Conservation (phyloP, 2,888 invertebrate genomes). For the Idaea aversata region DNA sequence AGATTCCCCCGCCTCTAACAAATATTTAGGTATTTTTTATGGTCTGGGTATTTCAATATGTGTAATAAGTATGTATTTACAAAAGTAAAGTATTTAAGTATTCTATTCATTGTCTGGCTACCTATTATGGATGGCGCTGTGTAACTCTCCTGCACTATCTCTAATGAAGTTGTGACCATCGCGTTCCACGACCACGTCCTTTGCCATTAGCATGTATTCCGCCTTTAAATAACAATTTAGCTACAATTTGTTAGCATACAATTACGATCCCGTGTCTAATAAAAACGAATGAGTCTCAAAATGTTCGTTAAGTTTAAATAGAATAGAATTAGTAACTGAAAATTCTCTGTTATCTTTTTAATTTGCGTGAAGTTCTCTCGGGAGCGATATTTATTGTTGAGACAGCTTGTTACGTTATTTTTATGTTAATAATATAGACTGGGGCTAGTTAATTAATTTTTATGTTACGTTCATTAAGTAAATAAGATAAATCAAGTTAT, state of each 20-base stretch:
- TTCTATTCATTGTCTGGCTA: too few species aligned
- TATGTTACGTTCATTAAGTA: background rate
- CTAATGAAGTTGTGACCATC: background rate
- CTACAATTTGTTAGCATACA: background rate
- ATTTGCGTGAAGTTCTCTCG: background rate
- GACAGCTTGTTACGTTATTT: background rate
- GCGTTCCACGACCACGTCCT: background rate
- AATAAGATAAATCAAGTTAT: background rate
- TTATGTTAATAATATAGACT: background rate
- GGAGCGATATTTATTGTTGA: background rate
- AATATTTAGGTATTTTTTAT: too few species aligned
- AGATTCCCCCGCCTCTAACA: too few species aligned
- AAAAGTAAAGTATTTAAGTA: too few species aligned
- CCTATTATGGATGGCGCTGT: too few species aligned
- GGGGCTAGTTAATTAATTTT: background rate
- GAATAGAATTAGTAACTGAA: background rate
- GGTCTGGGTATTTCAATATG: too few species aligned
- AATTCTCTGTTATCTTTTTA: background rate
- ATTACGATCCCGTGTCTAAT: background rate
- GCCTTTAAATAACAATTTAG: background rate
- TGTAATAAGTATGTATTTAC: too few species aligned
- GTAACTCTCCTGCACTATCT: background rate
- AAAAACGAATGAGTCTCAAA: constrained; percentile 1
- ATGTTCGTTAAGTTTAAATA: background rate
- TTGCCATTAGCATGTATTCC: background rate